phyloP scores from a whole-genome alignment of 2,113 vertebrate species.

The Rhinoderma darwinii region DNA sequence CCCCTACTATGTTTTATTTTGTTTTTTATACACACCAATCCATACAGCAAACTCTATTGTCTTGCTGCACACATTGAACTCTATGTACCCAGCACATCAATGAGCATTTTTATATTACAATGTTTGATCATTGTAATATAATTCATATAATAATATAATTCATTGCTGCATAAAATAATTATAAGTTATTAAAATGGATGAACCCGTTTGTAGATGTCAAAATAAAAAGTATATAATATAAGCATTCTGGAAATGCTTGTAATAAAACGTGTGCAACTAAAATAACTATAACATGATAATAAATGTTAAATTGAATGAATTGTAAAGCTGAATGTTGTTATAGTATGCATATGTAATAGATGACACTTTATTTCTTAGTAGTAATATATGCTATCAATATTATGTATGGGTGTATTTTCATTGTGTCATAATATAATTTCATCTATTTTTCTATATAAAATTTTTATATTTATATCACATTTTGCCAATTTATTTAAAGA shows the following conservation, averaged over 20 bases:
- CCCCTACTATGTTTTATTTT: too few species aligned
- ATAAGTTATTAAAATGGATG: neutral
- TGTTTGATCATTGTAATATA: neutral
- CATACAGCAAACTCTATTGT: too few species aligned
- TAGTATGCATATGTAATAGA: neutral
- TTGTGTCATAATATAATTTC: neutral
- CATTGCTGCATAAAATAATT: neutral
- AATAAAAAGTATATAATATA: neutral
- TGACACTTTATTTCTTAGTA: neutral
- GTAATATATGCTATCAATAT: neutral
- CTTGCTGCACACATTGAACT: neutral
- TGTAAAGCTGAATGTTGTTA: neutral
- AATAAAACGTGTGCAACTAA: neutral
- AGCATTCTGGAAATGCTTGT: neutral
- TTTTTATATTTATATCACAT: neutral
- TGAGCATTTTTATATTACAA: neutral
- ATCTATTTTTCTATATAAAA: conserved; percentile 5
- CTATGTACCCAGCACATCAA: neutral
- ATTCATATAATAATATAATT: too few species aligned
- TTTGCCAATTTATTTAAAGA: neutral
- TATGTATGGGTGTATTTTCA: neutral
- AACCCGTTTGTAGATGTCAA: neutral
- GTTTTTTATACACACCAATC: too few species aligned
- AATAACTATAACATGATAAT: neutral
- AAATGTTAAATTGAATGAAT: neutral